Evolutionary conservation across 2,797 vertebrate species (phyloP).

Genomic region (Lithobates sylvaticus): DNA sequence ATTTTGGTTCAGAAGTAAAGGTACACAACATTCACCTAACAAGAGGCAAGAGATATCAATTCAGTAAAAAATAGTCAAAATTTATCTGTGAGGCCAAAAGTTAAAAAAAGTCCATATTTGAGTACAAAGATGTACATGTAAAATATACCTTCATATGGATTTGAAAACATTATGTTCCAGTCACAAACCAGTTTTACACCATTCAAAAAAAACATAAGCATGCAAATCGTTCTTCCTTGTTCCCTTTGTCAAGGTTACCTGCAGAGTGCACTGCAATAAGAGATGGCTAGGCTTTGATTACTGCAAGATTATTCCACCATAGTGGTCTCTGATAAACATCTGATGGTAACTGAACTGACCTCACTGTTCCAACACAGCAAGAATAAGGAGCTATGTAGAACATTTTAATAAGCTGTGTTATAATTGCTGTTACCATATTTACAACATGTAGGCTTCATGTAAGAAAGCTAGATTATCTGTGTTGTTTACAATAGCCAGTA

Average conservation of each 20-base stretch:
- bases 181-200: constrained; percentile 6
- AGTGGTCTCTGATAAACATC: constrained; percentile 44
- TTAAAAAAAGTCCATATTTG: too few relatives aligned
- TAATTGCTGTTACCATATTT: not conserved
- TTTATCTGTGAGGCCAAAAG: too few relatives aligned
- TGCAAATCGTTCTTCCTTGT: constrained; percentile 9
- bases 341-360: constrained; percentile 45
- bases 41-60: too few relatives aligned
- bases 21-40: too few relatives aligned
- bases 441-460: not conserved
- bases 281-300: constrained; percentile 49
- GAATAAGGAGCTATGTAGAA: not conserved
- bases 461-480: not conserved
- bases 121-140: too few relatives aligned
- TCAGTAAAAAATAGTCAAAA: too few relatives aligned
- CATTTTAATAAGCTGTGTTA: not conserved
- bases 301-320: constrained; percentile 48
- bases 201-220: constrained; percentile 16
- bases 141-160: not conserved
- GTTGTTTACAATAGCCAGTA: too few relatives aligned
- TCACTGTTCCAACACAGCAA: constrained; percentile 8
- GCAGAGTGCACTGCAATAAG: constrained; percentile 38
- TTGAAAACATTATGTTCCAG: constrained; percentile 26
- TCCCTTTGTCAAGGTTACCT: constrained; percentile 17
- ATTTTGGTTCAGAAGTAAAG: too few relatives aligned